Percentiles rank a stretch among this genome's conserved stretches.
phyloP scores from a whole-genome alignment of 2,797 vertebrate genomes.

The Ctenochaetus hawaiiensis region DNA sequence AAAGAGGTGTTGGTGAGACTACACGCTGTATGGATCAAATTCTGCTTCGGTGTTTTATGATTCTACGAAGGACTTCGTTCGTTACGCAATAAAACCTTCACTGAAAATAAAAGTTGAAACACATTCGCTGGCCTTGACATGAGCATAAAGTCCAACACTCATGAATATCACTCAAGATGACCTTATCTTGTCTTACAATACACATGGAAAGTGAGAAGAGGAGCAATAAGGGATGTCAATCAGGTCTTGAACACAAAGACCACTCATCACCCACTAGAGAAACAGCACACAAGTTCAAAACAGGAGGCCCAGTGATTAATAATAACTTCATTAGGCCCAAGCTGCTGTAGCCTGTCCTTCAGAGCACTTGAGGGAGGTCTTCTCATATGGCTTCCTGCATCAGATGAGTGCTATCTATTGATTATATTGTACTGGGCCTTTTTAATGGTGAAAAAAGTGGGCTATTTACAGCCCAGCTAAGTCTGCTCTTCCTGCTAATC shows the following conservation, averaged over 20 bases:
- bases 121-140: conserved; percentile 5
- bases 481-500: conserved; percentile 88
- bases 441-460: conserved; percentile 86
- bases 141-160: conserved; percentile 14
- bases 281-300: conserved; percentile 83
- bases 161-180: conserved; percentile 18
- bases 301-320: conserved; percentile 83
- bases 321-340: conserved; percentile 85
- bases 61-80: conserved; percentile 6
- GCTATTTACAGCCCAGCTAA: conserved; percentile 86
- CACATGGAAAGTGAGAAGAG: conserved; percentile 47
- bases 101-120: conserved; percentile 37
- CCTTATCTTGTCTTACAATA: conserved; percentile 26
- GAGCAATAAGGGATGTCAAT: conserved; percentile 50
- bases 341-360: conserved; percentile 84
- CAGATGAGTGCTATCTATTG: conserved; percentile 87
- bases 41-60: conserved; percentile 42
- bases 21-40: conserved; percentile 32
- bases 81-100: conserved; percentile 18
- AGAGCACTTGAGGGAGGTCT: conserved; percentile 86
- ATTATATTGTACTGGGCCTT: conserved; percentile 85
- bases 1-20: conserved; percentile 48
- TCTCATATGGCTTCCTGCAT: conserved; percentile 85
- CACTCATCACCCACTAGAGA: conserved; percentile 83
- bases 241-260: conserved; percentile 61